phyloP scores from a whole-genome alignment of 35 echinoderm and acorn worm genomes.

The Ophioderma brevispina region DNA sequence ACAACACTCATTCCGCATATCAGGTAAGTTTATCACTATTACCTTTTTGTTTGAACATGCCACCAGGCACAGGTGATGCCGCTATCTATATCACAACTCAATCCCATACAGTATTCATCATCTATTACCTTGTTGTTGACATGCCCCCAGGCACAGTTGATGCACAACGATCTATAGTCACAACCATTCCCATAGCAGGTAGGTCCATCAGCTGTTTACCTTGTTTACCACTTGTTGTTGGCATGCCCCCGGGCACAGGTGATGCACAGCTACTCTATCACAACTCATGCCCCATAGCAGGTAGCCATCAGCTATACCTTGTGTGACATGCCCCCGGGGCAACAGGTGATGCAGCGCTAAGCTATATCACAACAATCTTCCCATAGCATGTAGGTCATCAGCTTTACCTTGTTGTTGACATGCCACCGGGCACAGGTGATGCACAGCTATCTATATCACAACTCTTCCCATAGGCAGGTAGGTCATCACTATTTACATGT shows the following conservation, averaged over 20 bases:
- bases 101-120: too few relatives aligned
- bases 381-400: conserved; percentile 81
- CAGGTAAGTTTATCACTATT: too few relatives aligned
- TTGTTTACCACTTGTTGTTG: conserved; percentile 86
- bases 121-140: conserved; percentile 85
- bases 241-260: conserved; percentile 98
- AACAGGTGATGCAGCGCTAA: too few relatives aligned
- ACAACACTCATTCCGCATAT: too few relatives aligned
- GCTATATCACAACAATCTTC: conserved; percentile 69
- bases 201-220: too few relatives aligned
- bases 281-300: too few relatives aligned
- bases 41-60: too few relatives aligned
- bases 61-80: too few relatives aligned
- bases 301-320: too few relatives aligned
- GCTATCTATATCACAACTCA: too few relatives aligned
- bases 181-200: conserved; percentile 93
- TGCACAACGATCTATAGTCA: conserved; percentile 88
- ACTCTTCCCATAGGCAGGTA: conserved; percentile 91
- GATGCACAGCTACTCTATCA: conserved; percentile 92
- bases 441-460: conserved; percentile 95
- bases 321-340: too few relatives aligned
- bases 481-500: too few relatives aligned
- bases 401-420: conserved; percentile 90
- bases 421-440: conserved; percentile 98
- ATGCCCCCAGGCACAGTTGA: conserved; percentile 99